Evolutionary conservation across 37 sponge, comb jelly and placozoan genomes (phyloP), one percentile per base, ranked within the genome.

Genomic region (Geodia barretti): DNA sequence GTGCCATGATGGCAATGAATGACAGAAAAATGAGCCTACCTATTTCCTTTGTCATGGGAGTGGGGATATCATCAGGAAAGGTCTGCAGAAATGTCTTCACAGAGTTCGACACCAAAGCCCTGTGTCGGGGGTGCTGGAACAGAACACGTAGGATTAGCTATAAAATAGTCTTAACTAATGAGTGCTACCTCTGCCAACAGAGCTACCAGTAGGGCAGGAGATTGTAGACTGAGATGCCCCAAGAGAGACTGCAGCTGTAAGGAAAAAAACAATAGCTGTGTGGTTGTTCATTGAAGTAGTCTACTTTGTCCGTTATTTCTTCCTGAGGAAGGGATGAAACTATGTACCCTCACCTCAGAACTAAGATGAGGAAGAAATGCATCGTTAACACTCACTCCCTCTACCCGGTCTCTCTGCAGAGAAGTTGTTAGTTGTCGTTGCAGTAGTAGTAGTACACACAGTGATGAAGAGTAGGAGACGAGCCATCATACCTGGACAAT

Each of bases 121-220:
- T 47, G 54, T 47, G 54, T 47, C 54, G 7, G 7, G 54, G 54
- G 54, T 47, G 54, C 54, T 47, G 54, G 14, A 7, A 47, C 11
- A 47, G 54, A n/a, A 14, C 54, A 47, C 11, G 54, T 47, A n/a
- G n/a, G n/a, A n/a, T n/a, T n/a, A n/a, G n/a, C n/a, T n/a, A n/a
- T n/a, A n/a, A n/a, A 47, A 70, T 70, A 24, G 71, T 35, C 11
- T 8, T 58, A 42, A 19, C 23, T 70, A 34, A 21, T 34, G 24
- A 59, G 41, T 79, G 72, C n/a, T n/a, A 86, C 87, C 28, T 80
- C 80, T 23, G 75, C 87, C 30, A 86, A 39, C 14, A 86, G 80
- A 7, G 87, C 80, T 26, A 86, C 79, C 28, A 79, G n/a, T 3
- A 86, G 68, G 19, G 74, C 80, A 21, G 87, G 87, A 60, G 73